Conservation (phyloP, 2,113 vertebrate species). For the Neodon shergylaensis region DNA sequence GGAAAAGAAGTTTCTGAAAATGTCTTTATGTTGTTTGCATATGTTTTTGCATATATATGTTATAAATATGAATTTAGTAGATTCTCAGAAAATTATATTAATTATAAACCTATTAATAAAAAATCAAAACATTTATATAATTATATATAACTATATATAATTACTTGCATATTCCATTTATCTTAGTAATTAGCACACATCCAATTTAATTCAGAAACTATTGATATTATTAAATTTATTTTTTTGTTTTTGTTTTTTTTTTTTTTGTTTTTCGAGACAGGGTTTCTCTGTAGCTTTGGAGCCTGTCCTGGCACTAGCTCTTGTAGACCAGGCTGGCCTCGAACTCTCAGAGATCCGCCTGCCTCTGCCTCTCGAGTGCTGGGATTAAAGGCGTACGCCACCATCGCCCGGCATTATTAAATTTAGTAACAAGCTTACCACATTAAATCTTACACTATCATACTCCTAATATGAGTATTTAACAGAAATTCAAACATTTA, state of each 20-base stretch:
- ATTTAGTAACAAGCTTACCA: conserved; percentile 15
- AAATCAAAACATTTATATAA: conserved; percentile 16
- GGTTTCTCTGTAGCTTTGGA: too few species aligned
- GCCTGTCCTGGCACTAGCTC: too few species aligned
- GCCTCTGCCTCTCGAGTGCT: too few species aligned
- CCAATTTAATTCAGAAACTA: neutral
- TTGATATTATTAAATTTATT: neutral
- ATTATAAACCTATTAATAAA: neutral
- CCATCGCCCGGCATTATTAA: too few species aligned
- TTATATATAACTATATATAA: neutral
- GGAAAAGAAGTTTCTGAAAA: neutral
- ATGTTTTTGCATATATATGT: too few species aligned
- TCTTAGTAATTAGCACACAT: neutral
- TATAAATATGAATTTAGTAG: neutral
- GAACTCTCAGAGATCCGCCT: too few species aligned
- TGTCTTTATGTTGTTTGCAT: neutral
- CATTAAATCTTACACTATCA: neutral
- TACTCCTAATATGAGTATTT: neutral
- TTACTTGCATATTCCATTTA: neutral
- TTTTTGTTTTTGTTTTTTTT: too few species aligned
- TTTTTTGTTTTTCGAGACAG: too few species aligned
- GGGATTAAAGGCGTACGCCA: too few species aligned
- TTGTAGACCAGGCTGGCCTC: too few species aligned
- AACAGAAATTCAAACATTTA: neutral
- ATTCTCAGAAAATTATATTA: conserved; percentile 13